Conservation (phyloP, 30 jellyfish, hydroid and myxozoan genomes). For the Cassiopea andromeda region DNA sequence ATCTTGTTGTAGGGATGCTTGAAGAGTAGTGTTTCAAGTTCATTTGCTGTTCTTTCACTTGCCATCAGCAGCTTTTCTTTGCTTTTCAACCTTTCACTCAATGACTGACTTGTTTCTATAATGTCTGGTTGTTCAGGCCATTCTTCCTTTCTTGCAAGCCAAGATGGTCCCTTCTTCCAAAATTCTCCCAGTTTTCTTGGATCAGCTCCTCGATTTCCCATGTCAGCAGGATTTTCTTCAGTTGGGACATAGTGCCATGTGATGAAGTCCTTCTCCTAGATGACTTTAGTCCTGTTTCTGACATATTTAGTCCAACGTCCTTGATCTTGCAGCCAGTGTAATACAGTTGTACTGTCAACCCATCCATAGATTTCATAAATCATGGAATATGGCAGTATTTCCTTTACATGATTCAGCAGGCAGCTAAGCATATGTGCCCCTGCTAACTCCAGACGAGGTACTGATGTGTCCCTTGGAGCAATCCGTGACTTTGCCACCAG, state of each 20-base stretch:
- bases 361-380: constrained; percentile 20
- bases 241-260: constrained; percentile 57
- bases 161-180: constrained; percentile 53
- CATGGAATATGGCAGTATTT: background rate
- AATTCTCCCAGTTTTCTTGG: background rate
- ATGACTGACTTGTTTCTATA: constrained; percentile 1
- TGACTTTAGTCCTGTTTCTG: constrained; percentile 7
- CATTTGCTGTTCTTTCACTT: constrained; percentile 6
- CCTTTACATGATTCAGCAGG: constrained; percentile 27
- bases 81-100: background rate
- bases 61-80: constrained; percentile 8
- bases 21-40: background rate
- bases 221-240: constrained; percentile 45
- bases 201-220: constrained; percentile 35
- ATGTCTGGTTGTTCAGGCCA: constrained; percentile 47
- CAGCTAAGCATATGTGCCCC: constrained; percentile 61
- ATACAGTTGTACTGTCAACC: constrained; percentile 72
- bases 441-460: constrained; percentile 69
- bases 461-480: constrained; percentile 28
- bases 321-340: constrained; percentile 51
- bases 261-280: constrained; percentile 11
- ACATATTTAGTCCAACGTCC: constrained; percentile 28
- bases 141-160: constrained; percentile 13
- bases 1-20: background rate
- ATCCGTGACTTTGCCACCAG: constrained; percentile 66